Conservation (phyloP, 2,113 vertebrate species). For the Eretmochelys imbricata region DNA sequence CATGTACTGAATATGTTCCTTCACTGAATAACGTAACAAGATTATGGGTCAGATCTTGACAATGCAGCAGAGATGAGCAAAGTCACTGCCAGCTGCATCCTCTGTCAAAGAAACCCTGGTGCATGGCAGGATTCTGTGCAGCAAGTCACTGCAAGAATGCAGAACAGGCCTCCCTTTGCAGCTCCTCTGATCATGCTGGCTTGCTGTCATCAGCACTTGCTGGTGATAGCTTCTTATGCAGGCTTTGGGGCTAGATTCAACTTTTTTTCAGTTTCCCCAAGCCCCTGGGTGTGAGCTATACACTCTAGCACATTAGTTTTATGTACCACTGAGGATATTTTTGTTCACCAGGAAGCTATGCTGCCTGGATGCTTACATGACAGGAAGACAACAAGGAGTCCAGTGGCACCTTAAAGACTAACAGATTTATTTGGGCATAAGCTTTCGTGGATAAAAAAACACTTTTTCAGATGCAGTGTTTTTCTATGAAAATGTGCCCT, state of each 20-base stretch:
- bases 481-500: too few relatives aligned
- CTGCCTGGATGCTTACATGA: background rate
- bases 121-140: background rate
- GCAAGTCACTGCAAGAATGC: background rate
- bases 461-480: too few relatives aligned
- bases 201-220: conserved; percentile 31
- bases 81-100: background rate
- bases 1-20: background rate
- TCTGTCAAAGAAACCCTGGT: background rate
- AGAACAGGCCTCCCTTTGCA: conserved; percentile 27
- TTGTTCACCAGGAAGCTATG: conserved; percentile 1
- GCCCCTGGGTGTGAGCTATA: background rate
- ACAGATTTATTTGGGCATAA: too few relatives aligned
- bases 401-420: too few relatives aligned
- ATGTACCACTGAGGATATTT: background rate
- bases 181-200: background rate
- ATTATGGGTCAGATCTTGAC: background rate
- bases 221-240: background rate
- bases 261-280: background rate
- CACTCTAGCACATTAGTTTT: background rate
- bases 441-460: too few relatives aligned
- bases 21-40: background rate
- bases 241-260: background rate
- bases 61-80: background rate
- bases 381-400: background rate